These are phyloP conservation scores for Cyclopterus lumpus DNA, from an alignment of 2,797 vertebrate genomes.

Conservation along the genomic window DNA sequence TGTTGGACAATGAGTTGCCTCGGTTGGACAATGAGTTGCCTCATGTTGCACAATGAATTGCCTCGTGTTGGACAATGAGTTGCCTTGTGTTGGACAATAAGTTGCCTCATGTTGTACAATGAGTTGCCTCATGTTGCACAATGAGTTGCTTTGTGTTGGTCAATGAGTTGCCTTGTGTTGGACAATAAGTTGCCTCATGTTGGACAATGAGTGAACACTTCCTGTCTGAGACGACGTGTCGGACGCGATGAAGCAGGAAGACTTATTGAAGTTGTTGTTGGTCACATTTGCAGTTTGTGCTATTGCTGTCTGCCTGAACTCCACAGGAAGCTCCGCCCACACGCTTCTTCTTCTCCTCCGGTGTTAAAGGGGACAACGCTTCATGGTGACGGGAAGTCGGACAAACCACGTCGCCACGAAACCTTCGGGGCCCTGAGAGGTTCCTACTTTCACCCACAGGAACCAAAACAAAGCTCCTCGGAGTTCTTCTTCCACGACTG, in stretches of 20 bases:
- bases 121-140: not conserved
- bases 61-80: no score
- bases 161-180: no score
- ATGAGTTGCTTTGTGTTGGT: no score
- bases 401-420: not conserved
- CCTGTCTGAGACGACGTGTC: constrained; percentile 13
- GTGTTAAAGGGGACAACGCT: not conserved
- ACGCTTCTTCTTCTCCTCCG: constrained; percentile 23
- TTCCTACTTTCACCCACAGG: not conserved
- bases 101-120: not conserved
- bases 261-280: constrained; percentile 59
- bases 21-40: no score
- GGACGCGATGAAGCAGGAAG: constrained; percentile 78
- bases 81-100: no score
- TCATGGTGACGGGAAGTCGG: constrained; percentile 23
- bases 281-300: constrained; percentile 59
- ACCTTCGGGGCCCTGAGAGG: not conserved
- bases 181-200: no score
- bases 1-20: no score
- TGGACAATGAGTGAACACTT: not conserved
- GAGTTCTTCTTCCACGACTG: no score
- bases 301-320: constrained; percentile 68
- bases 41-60: no score
- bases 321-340: constrained; percentile 44
- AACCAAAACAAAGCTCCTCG: not conserved